Evolutionary conservation across 2,113 vertebrate genomes (phyloP).

Genomic region (Epinephelus lanceolatus): DNA sequence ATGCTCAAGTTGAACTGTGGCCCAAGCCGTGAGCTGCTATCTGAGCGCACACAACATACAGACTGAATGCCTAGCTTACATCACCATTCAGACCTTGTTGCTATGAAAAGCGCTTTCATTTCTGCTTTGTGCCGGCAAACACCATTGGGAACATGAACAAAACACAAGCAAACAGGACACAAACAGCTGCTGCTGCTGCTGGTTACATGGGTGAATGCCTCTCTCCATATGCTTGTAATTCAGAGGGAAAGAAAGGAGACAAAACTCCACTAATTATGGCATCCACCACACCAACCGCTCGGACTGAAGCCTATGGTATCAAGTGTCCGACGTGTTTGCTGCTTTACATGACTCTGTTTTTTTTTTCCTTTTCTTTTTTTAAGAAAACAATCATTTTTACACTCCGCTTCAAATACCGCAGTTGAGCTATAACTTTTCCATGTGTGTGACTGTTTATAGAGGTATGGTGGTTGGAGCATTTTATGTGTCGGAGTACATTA

Average conservation of each 20-base stretch:
- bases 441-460: conserved; percentile 43
- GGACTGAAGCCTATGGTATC: conserved; percentile 12
- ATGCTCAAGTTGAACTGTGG: conserved; percentile 50
- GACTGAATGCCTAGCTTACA: conserved; percentile 70
- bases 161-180: conserved; percentile 80
- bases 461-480: conserved; percentile 22
- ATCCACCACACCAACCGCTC: conserved; percentile 38
- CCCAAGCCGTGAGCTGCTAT: conserved; percentile 40
- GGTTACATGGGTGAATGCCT: conserved; percentile 70
- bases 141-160: conserved; percentile 79
- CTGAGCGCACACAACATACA: conserved; percentile 41
- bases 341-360: background rate
- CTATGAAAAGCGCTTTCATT: conserved; percentile 83
- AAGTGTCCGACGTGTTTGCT: conserved; percentile 35
- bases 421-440: conserved; percentile 28
- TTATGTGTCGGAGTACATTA: conserved; percentile 5
- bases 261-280: conserved; percentile 67
- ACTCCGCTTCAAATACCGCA: conserved; percentile 22
- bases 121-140: conserved; percentile 82
- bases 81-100: conserved; percentile 78
- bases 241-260: conserved; percentile 42
- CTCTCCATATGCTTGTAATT: conserved; percentile 68
- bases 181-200: conserved; percentile 80
- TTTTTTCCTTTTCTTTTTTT: background rate
- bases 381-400: conserved; percentile 32